Evolutionary conservation across 1,140 invertebrate species (phyloP), one percentile per base, ranked within the genome.

Genomic region (Drosophila punjabiensis): DNA sequence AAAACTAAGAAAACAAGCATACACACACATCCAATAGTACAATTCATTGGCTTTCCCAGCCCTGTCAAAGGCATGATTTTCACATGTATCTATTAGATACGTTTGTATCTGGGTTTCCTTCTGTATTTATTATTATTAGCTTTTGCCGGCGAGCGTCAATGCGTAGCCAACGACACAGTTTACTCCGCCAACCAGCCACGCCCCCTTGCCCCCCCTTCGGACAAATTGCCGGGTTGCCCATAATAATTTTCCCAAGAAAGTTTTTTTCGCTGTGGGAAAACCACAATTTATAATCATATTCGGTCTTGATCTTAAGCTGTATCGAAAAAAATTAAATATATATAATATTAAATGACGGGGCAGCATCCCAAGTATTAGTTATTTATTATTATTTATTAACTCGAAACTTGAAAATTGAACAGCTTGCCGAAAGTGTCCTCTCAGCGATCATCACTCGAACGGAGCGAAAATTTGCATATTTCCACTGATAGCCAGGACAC

Each of bases 41-140:
- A 89, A 89, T 89, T 89, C 86, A 89, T 89, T 89, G 86, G 71
- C 86, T 89, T 89, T 89, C 86, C 86, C 86, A 89, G 65, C 64
- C 20, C 50, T 60, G 68, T 77, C 85, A 74, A 79, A 90, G 89
- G 86, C 82, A 79, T 89, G 86, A 89, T 89, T 89, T 89, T 89
- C 86, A 80, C 86, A 89, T 89, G 86, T 89, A 89, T 89, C 86
- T 90, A 89, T 89, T 90, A 89, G 86, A 89, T 89, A 89, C 86
- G 86, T 89, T 89, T 89, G 85, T 89, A 84, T 89, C 69, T 77
- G 16, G 41, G 35, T 32, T 68, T 20, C 8, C 33, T 32, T 35
- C 18, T 50, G 24, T 45, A 18, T 71, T 56, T 28, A 58, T 61
- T 33, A 45, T 41, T 58, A 58, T 58, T 58, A 58, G 55, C 33